A percentile compares a stretch with the other conserved stretches of the same genome.
phyloP scores from a whole-genome alignment of 2,113 vertebrate species.

The Corythoichthys haematopterus region DNA sequence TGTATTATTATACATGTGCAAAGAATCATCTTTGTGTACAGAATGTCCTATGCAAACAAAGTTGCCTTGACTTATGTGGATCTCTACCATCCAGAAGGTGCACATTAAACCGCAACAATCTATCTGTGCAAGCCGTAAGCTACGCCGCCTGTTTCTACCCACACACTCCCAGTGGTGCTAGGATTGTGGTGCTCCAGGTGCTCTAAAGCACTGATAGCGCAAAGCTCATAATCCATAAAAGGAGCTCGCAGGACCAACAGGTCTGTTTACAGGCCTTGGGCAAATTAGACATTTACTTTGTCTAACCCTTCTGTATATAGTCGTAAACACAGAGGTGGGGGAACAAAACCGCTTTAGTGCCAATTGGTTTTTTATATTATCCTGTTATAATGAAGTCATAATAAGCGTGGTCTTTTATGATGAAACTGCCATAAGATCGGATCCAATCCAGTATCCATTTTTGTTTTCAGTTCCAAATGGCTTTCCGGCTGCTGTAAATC shows the following conservation, averaged over 20 bases:
- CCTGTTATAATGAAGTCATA: not conserved
- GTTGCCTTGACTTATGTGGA: not conserved
- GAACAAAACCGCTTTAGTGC: not conserved
- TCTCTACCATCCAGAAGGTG: not conserved
- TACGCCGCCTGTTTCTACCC: conserved; percentile 12
- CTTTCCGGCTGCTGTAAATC: too few species aligned
- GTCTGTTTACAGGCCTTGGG: conserved; percentile 54
- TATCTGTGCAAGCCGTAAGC: conserved; percentile 24
- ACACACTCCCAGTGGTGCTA: conserved; percentile 45
- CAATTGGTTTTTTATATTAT: not conserved
- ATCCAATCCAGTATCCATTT: too few species aligned
- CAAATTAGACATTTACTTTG: conserved; percentile 26
- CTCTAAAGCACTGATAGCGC: conserved; percentile 65
- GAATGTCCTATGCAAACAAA: not conserved
- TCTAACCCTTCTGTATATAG: not conserved
- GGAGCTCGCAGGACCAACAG: conserved; percentile 47
- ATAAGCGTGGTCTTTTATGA: not conserved
- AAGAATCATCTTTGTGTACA: not conserved
- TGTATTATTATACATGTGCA: not conserved
- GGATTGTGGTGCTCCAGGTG: conserved; percentile 58
- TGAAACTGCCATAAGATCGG: not conserved
- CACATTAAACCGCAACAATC: conserved; percentile 42
- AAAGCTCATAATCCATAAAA: conserved; percentile 68
- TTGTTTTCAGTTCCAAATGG: too few species aligned
- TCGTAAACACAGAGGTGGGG: not conserved